Evolutionary conservation across 2,797 vertebrate species (phyloP).

Genomic region (Allochrocebus solatus): DNA sequence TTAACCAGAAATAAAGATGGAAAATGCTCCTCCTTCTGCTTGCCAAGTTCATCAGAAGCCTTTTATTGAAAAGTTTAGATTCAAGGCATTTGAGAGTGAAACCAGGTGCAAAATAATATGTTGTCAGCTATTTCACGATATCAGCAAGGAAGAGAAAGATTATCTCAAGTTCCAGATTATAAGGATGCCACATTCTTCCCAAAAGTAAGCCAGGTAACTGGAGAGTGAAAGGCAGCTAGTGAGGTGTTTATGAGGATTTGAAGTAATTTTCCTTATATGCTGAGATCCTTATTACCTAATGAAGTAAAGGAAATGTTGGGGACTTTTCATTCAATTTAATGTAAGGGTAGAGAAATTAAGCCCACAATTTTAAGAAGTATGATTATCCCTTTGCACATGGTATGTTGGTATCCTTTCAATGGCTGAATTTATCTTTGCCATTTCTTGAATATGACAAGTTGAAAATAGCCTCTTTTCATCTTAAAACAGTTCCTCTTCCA

Average conservation of each 20-base stretch:
- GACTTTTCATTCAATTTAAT: background rate
- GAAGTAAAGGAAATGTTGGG: background rate
- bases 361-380: background rate
- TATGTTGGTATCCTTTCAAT: background rate
- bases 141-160: background rate
- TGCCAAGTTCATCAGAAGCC: slow-evolving; percentile 32
- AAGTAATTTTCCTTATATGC: background rate
- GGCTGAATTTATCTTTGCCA: slow-evolving; percentile 18
- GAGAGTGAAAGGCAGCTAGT: background rate
- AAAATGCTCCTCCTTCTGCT: slow-evolving; percentile 11
- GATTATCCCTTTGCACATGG: background rate
- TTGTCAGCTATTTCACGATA: background rate
- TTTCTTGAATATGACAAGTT: slow-evolving; percentile 10
- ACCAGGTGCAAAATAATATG: background rate
- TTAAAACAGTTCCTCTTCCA: background rate
- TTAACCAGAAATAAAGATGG: slow-evolving; percentile 49
- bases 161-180: background rate
- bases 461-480: background rate
- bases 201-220: background rate
- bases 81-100: background rate
- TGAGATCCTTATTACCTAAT: background rate
- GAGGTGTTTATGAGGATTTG: background rate
- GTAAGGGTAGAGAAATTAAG: background rate
- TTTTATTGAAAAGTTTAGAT: slow-evolving; percentile 27
- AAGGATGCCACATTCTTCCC: background rate